Percentiles rank a stretch among this genome's conserved stretches.
Conservation (phyloP, 2,888 invertebrate species). For the Euproctis similis region DNA sequence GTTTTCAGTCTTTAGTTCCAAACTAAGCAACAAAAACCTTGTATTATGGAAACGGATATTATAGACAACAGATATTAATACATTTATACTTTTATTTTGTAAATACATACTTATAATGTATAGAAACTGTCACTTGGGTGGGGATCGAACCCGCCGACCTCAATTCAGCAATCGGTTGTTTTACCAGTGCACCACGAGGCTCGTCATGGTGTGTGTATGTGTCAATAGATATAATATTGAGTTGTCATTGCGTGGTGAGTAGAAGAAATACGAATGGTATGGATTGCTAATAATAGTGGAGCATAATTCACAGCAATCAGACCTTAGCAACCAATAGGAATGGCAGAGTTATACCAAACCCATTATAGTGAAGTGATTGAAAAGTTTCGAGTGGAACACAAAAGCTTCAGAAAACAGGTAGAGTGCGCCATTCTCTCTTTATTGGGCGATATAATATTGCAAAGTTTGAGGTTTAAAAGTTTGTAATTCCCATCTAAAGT, state of each 20-base stretch:
- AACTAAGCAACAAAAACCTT: too few species aligned
- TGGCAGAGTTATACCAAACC: background rate
- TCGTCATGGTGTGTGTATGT: background rate
- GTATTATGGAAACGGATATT: background rate
- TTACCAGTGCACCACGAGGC: background rate
- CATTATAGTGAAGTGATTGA: slow-evolving; percentile 1
- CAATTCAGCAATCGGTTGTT: too few species aligned
- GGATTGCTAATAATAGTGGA: too few species aligned
- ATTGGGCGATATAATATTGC: background rate
- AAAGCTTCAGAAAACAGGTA: background rate
- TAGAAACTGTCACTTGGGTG: too few species aligned
- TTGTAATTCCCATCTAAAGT: background rate
- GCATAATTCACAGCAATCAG: background rate
- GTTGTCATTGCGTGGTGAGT: too few species aligned
- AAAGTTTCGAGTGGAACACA: background rate
- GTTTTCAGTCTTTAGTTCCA: too few species aligned
- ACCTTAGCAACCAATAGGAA: too few species aligned
- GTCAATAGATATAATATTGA: background rate
- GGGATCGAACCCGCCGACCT: too few species aligned
- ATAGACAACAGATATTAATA: background rate
- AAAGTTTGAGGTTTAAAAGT: background rate
- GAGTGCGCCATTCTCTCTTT: background rate
- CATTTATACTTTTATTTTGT: too few species aligned
- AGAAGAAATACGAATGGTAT: background rate
- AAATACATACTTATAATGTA: too few species aligned